Evolutionary conservation across 2,797 vertebrate genomes (phyloP).

Genomic region (Manis pentadactyla): DNA sequence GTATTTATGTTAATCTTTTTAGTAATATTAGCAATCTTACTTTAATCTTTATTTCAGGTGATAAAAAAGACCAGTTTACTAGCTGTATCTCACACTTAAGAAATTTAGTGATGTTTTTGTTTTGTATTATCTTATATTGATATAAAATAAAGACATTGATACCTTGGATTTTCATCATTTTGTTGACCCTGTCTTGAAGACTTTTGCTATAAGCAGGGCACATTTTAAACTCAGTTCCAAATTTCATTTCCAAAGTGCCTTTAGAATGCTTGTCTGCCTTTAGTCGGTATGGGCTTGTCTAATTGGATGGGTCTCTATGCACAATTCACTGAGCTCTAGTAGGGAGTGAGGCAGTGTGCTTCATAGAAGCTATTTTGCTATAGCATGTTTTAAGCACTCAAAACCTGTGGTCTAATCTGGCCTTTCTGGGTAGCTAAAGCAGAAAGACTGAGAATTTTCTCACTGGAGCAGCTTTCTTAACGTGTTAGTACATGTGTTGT

Average conservation of each 20-base stretch:
- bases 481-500: not conserved
- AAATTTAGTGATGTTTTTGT: not conserved
- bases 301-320: not conserved
- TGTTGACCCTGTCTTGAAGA: conserved; percentile 9
- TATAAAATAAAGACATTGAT: not conserved
- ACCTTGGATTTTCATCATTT: not conserved
- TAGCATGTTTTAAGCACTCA: not conserved
- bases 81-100: not conserved
- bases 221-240: not conserved
- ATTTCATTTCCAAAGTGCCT: not conserved
- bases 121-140: not conserved
- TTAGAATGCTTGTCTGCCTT: not conserved
- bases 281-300: not conserved
- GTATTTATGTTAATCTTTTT: not conserved
- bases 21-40: not conserved
- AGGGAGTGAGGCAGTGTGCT: not conserved
- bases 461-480: not conserved
- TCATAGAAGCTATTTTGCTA: not conserved
- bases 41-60: not conserved
- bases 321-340: not conserved
- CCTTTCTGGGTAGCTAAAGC: not conserved
- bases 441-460: conserved; percentile 11
- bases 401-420: not conserved
- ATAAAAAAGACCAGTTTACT: not conserved
- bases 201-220: not conserved